phyloP scores from a whole-genome alignment of 2,888 invertebrate genomes.

The Uloborus plumipes region DNA sequence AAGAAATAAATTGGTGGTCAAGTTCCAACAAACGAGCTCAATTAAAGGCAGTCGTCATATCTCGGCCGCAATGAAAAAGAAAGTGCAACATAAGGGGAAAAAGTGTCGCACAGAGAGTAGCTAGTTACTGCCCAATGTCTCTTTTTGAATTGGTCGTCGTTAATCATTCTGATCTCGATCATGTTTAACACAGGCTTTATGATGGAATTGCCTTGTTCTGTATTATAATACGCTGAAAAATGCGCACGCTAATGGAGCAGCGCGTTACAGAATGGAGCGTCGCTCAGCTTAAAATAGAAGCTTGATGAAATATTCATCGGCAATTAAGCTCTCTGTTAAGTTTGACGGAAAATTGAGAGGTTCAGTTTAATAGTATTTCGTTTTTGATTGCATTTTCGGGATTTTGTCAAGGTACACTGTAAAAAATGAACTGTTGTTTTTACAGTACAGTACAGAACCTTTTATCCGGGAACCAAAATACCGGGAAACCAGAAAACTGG shows the following conservation, averaged over 20 bases:
- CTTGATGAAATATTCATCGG: no score
- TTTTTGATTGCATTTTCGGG: no score
- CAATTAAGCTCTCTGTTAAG: no score
- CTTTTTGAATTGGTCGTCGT: conserved; percentile 14
- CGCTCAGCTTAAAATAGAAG: conserved; percentile 12
- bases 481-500: no score
- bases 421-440: no score
- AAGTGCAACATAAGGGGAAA: conserved; percentile 35
- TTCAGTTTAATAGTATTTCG: no score
- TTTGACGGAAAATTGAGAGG: no score
- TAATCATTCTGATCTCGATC: conserved; percentile 35
- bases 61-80: conserved; percentile 24
- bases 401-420: no score
- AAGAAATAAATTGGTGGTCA: conserved; percentile 37
- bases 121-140: conserved; percentile 32
- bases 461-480: no score
- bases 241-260: conserved; percentile 31
- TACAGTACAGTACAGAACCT: no score
- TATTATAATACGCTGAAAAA: conserved; percentile 38
- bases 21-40: conserved; percentile 37
- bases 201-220: conserved; percentile 47
- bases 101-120: conserved; percentile 28
- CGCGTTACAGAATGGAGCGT: neutral
- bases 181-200: conserved; percentile 32
- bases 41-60: conserved; percentile 56